These are phyloP conservation scores for Zosterops hypoxanthus DNA, from an alignment of 2,113 vertebrate species.

Conservation along the genomic window DNA sequence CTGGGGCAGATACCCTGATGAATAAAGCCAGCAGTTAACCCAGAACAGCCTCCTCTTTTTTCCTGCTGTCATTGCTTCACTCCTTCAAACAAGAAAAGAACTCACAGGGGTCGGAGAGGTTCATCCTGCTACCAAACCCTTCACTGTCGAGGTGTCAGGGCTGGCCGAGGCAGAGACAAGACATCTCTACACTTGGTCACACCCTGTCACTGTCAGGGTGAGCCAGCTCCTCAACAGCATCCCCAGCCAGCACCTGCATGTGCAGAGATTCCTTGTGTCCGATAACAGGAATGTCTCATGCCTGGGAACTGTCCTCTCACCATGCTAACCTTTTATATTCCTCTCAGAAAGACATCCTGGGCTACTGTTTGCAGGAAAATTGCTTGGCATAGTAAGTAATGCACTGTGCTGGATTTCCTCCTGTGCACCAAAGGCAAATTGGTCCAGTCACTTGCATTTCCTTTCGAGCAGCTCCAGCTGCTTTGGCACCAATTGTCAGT, in stretches of 20 bases:
- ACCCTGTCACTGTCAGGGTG: fast-evolving
- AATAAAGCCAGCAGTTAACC: too few relatives aligned
- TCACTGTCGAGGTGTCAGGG: too few relatives aligned
- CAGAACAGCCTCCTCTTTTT: too few relatives aligned
- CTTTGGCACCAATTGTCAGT: slow-evolving; percentile 1
- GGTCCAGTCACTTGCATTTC: slow-evolving; percentile 7
- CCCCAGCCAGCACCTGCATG: background rate
- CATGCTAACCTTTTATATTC: background rate
- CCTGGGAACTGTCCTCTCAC: background rate
- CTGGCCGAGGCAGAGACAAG: too few relatives aligned
- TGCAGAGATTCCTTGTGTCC: background rate
- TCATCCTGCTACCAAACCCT: too few relatives aligned
- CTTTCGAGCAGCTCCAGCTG: background rate
- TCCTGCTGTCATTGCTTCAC: too few relatives aligned
- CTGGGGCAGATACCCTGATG: too few relatives aligned
- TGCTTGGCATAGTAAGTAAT: background rate
- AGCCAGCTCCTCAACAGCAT: background rate
- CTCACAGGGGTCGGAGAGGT: too few relatives aligned
- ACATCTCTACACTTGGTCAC: too few relatives aligned
- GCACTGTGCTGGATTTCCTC: slow-evolving; percentile 13
- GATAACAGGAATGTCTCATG: fast-evolving
- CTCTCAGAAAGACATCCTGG: background rate
- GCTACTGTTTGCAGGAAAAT: background rate
- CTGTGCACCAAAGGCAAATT: background rate
- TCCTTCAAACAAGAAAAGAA: too few relatives aligned